Base-by-base conservation (phyloP, 2,888 invertebrate genomes). In the Poecilobothrus nobilitatus region DNA sequence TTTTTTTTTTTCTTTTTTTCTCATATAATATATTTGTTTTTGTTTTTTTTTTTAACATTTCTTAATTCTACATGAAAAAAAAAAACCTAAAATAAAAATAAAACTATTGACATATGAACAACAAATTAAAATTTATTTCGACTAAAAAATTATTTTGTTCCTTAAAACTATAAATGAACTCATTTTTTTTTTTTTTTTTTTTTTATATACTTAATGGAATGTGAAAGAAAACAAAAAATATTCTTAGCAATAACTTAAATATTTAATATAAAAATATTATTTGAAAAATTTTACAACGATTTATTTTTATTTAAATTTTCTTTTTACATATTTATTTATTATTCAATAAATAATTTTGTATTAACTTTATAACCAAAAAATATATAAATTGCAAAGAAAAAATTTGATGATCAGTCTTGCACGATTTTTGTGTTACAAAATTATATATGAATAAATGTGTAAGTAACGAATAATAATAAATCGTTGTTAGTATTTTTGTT, bases 151-250 rank as follows among this genome's bases (percentile, higher is more conserved):
- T 62, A 27, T 27, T 66, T 33, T 66, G 61, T 65, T 63, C 34
- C 34, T 53, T 64, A 65, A n/a, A n/a, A 67, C 33, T 64, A 62
- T 27, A n/a, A n/a, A 68, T 66, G 21, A 22, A 34, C 15, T 63
- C 18, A 33, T 66, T 66, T 37, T 63, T 7, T 21, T 44, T 63
- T 66, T 37, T 63, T 7, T 21, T 44, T 63, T n/a, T n/a, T n/a
- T n/a, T n/a, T n/a, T n/a, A n/a, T 62, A 34, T 21, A 34, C 44
- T 34, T 41, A 67, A 65, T 68, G 64, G 66, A 20, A 53, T 65
- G 65, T 65, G 67, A 68, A 66, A 34, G 33, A 67, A 37, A 68
- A 66, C 66, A 63, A 66, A 68, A 37, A 66, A 44, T 66, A 27
- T 66, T 64, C 62, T 64, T 63, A 68, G 37, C 41, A 62, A 62